A percentile compares a stretch with the other conserved stretches of the same genome.
These are phyloP conservation scores for Excalfactoria chinensis DNA, from an alignment of 2,113 vertebrate species.

Conservation along the genomic window DNA sequence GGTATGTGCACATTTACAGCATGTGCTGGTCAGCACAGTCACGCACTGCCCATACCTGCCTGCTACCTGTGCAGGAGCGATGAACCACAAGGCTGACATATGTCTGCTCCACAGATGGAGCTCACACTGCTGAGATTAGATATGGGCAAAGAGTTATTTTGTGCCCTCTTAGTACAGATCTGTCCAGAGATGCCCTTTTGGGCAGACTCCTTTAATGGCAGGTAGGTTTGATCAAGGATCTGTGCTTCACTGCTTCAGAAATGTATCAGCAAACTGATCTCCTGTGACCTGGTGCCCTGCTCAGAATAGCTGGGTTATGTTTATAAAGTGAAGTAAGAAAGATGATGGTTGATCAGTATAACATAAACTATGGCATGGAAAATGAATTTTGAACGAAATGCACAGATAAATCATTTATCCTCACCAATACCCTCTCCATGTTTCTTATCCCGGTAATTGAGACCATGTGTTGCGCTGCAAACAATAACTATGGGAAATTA, in stretches of 20 bases:
- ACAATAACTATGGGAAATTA: conserved; percentile 75
- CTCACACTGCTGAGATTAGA: not conserved
- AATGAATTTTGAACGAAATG: conserved; percentile 49
- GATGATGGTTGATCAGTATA: conserved; percentile 10
- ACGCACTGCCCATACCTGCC: accelerated
- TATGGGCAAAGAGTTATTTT: not conserved
- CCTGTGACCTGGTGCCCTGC: not conserved
- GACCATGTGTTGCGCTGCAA: conserved; percentile 71
- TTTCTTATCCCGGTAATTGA: conserved; percentile 72
- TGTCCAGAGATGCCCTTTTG: not conserved
- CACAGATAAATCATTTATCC: conserved; percentile 66
- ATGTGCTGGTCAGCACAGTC: not conserved
- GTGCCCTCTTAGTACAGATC: not conserved
- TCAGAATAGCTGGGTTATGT: not conserved
- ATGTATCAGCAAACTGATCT: not conserved
- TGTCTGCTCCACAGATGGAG: not conserved
- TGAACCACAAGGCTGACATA: accelerated
- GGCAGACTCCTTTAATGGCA: not conserved
- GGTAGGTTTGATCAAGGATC: not conserved
- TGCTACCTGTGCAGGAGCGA: not conserved
- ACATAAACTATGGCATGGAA: conserved; percentile 42
- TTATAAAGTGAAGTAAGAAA: conserved; percentile 20
- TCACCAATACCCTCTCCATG: conserved; percentile 42
- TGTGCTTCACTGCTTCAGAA: not conserved
- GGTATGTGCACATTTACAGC: not conserved